Evolutionary conservation across 2,888 invertebrate species (phyloP), one percentile per base, ranked within the genome.

Genomic region (Neoaliturus tenellus): DNA sequence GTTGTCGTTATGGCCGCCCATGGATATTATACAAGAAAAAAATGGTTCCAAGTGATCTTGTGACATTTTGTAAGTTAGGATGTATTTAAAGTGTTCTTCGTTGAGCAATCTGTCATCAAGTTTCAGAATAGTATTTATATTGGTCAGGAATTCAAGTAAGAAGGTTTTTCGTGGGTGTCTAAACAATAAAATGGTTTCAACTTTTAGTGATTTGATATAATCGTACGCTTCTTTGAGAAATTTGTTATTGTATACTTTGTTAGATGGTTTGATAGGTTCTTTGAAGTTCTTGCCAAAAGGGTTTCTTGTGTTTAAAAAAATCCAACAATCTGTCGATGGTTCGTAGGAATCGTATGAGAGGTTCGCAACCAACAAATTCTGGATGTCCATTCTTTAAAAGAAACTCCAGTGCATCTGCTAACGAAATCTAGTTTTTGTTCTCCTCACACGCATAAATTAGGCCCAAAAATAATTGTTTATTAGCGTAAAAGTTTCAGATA

Each of bases 151-250:
- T 28, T 25, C 58, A 23, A 58, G 28, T 23, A 58, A 28, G 58
- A 58, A 58, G 58, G 58, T 58, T 58, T 28, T 58, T 58, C 20
- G 23, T 28, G 58, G 23, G 28, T 58, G 8, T 58, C 10, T 58
- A 20, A 58, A 28, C 23, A 23, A 23, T 28, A 25, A 17, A 58
- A 58, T 58, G 23, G n/a, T 28, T 28, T 4, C 20, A 28, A 58
- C 28, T 58, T 58, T 23, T 3, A 58, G 58, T 58, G 4, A 10
- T 58, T 58, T 58, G 5, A 58, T 12, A 44, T 44, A 44, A 44
- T 44, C 58, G 14, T 58, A 58, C 58, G 58, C 28, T 58, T 58
- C 58, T 58, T 58, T 58, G 25, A 58, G 58, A 23, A 58, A 58
- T 28, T 58, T 58, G 58, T 58, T 17, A 28, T 58, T 58, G 58